Conservation (phyloP, 2,888 invertebrate species). For the Tetragnatha montana region DNA sequence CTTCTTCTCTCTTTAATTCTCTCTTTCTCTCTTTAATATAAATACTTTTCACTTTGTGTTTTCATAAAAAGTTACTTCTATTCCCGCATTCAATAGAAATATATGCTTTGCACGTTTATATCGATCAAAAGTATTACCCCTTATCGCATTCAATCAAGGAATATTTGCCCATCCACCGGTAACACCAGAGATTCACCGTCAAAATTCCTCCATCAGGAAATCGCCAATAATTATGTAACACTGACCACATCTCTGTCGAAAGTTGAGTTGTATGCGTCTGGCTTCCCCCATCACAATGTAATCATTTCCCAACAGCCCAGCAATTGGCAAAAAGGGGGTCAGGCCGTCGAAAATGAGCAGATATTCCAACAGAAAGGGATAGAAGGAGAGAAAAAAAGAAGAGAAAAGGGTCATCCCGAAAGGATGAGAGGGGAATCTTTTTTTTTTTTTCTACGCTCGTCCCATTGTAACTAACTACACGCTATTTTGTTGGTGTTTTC, state of each 20-base stretch:
- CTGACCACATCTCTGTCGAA: background rate
- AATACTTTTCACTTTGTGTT: too few relatives aligned
- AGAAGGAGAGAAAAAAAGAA: background rate
- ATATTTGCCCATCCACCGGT: background rate
- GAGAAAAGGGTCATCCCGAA: constrained; percentile 53
- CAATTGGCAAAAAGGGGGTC: constrained; percentile 43
- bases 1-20: too few relatives aligned
- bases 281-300: constrained; percentile 43
- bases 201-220: background rate
- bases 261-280: background rate
- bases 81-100: too few relatives aligned
- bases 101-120: too few relatives aligned
- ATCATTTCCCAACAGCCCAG: constrained; percentile 50
- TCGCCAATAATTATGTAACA: background rate
- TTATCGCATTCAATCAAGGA: too few relatives aligned
- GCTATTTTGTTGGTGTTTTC: constrained; percentile 44
- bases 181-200: background rate
- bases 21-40: too few relatives aligned
- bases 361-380: constrained; percentile 33
- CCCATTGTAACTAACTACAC: constrained; percentile 50
- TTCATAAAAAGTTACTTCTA: too few relatives aligned
- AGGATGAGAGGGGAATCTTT: constrained; percentile 36
- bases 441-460: constrained; percentile 22
- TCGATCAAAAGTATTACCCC: too few relatives aligned
- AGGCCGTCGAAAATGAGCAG: constrained; percentile 15